Evolutionary conservation across 1,140 invertebrate genomes (phyloP), one percentile per base, ranked within the genome.

Genomic region (Diploscapter pachys): DNA sequence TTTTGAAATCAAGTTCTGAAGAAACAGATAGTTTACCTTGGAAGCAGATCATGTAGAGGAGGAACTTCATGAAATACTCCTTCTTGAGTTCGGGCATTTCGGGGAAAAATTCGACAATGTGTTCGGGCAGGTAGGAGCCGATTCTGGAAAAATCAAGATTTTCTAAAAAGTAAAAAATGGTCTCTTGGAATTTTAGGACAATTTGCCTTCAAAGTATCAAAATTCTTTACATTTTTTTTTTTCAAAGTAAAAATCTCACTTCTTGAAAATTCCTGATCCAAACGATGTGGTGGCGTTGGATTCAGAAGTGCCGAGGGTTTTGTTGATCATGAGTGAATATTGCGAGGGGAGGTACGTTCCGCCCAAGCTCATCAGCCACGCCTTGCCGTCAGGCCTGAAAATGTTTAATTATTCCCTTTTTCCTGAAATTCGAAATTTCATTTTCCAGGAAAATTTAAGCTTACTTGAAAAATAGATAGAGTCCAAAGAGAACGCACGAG

Each of bases 51-150:
- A 83, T 55, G 13, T 83, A 63, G 4, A 83, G 63, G 51, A 83
- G 76, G 48, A 84, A 62, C n/a, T 72, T 73, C 11, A 83, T 67
- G 11, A 82, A 63, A 59, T 84, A 82, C 50, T 69, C 9, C 66
- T 83, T 83, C 75, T 69, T 83, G 9, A 84, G 59, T n/a, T 81
- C 63, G 8, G 82, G 84, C 52, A 81, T 68, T 31, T 81, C 51
- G 51, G 5, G 8, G 49, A n/a, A 54, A 48, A 55, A 68, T 1
- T 54, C 66, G 50, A 52, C 53, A 50, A 48, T 48, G 11, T 50
- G 49, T 13, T 52, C 50, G 9, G 66, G 66, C 11, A 68, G 48
- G n/a, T 68, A 55, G 9, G 48, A 52, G 53, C 57, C 66, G 5
- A 68, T n/a, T 8, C 66, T 68, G 51, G 56, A 52, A 9, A 68